Evolutionary conservation across 2,888 invertebrate genomes (phyloP).

Genomic region (Dolichopus griseipennis): DNA sequence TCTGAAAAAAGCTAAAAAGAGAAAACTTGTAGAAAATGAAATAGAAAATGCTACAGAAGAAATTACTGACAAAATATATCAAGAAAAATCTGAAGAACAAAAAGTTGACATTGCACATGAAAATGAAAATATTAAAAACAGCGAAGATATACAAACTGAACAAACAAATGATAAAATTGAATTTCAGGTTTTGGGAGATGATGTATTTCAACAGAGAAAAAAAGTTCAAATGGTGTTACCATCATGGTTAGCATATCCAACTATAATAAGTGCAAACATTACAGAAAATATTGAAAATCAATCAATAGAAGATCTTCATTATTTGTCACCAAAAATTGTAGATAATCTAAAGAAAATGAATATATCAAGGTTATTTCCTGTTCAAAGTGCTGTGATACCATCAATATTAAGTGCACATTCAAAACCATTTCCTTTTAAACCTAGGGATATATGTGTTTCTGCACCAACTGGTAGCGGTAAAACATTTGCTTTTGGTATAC

Average conservation of each 20-base stretch:
- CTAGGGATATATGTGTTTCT: constrained; percentile 88
- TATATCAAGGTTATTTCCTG: constrained; percentile 74
- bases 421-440: constrained; percentile 55
- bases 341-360: constrained; percentile 58
- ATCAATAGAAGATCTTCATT: constrained; percentile 42
- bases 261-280: constrained; percentile 64
- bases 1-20: constrained; percentile 51
- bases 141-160: neutral
- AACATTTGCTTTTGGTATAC: constrained; percentile 88
- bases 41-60: constrained; percentile 28
- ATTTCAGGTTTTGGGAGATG: constrained; percentile 53
- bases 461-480: constrained; percentile 98
- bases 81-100: neutral
- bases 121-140: neutral
- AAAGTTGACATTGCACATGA: neutral
- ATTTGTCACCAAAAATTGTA: constrained; percentile 56
- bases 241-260: constrained; percentile 77
- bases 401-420: constrained; percentile 60
- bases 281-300: constrained; percentile 47
- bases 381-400: constrained; percentile 69
- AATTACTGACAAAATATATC: neutral
- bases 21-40: constrained; percentile 34
- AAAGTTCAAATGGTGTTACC: constrained; percentile 71
- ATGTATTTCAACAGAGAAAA: constrained; percentile 49
- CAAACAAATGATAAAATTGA: constrained; percentile 11